A percentile compares a stretch with the other conserved stretches of the same genome.
phyloP scores from a whole-genome alignment of 2,888 invertebrate species.

The Latrodectus elegans region DNA sequence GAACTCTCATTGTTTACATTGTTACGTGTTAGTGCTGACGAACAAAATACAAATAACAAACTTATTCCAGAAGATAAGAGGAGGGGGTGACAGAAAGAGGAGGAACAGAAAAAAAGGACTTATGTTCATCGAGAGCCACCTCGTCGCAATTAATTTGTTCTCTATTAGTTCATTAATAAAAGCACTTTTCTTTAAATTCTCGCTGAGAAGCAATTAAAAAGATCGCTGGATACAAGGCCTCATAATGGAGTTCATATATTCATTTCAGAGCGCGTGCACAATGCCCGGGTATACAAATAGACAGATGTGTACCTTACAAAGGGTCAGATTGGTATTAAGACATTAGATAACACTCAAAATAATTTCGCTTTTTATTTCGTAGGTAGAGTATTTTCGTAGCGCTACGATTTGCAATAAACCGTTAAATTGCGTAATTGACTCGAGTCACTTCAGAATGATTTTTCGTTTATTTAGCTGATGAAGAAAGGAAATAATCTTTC shows the following conservation, averaged over 20 bases:
- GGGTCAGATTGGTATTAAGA: not conserved
- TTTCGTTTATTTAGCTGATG: too few species aligned
- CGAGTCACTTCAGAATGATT: too few species aligned
- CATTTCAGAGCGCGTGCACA: not conserved
- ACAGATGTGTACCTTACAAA: not conserved
- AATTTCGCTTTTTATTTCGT: not conserved
- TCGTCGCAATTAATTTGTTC: constrained; percentile 45
- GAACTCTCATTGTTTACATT: constrained; percentile 44
- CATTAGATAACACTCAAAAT: not conserved
- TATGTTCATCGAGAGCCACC: constrained; percentile 4
- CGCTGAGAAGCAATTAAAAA: constrained; percentile 15
- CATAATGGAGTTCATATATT: not conserved
- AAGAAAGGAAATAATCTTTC: too few species aligned
- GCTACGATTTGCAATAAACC: too few species aligned
- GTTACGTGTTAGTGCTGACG: constrained; percentile 27
- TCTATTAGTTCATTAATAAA: constrained; percentile 52
- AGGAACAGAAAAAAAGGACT: constrained; percentile 9
- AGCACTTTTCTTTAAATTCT: constrained; percentile 25
- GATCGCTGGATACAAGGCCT: not conserved
- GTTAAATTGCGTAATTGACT: too few species aligned
- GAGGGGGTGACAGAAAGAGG: not conserved
- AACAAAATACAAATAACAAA: constrained; percentile 47
- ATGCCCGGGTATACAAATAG: not conserved
- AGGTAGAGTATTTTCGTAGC: too few species aligned
- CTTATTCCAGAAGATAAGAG: constrained; percentile 2